Evolutionary conservation across 2,888 invertebrate genomes (phyloP).

Genomic region (Phymatocera aterrima): DNA sequence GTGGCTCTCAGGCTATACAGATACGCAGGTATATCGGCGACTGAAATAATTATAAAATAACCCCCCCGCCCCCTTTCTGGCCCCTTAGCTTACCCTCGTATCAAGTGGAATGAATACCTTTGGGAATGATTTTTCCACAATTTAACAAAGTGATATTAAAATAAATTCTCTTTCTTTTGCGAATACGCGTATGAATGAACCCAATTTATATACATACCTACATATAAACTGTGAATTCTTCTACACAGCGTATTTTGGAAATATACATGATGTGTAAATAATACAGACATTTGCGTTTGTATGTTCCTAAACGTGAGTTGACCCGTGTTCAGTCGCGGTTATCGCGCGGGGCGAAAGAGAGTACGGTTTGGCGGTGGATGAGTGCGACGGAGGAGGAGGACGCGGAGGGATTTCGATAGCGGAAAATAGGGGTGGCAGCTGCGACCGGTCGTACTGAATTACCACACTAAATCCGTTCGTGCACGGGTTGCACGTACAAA

Average conservation of each 20-base stretch:
- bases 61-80: not conserved
- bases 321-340: not conserved
- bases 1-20: conserved; percentile 40
- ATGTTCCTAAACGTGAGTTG: not conserved
- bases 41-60: not conserved
- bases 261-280: no score
- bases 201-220: no score
- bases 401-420: conserved; percentile 1
- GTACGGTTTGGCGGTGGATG: not conserved
- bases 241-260: no score
- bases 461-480: conserved; percentile 18
- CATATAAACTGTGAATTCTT: no score
- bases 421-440: conserved; percentile 34
- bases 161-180: no score
- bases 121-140: no score
- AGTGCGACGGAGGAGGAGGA: not conserved
- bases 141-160: no score
- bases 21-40: not conserved
- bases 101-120: no score
- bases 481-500: not conserved
- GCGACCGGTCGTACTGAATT: conserved; percentile 21
- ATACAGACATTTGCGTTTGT: not conserved
- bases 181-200: no score
- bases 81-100: no score
- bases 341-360: not conserved